Evolutionary conservation across 2,113 vertebrate genomes (phyloP), one percentile per base, ranked within the genome.

Genomic region (Mormyrus lacerda): DNA sequence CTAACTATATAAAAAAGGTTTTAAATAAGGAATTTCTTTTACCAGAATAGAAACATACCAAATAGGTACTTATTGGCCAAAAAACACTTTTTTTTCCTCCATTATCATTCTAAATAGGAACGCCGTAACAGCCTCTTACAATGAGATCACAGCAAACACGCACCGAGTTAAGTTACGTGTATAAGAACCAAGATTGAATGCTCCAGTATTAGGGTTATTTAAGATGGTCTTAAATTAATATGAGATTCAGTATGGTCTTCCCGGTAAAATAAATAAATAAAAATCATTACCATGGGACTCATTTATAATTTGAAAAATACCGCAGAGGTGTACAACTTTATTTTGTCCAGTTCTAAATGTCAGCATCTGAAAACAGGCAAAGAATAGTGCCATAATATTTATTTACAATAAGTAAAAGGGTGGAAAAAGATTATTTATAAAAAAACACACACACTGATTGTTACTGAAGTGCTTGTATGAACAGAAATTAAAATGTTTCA

Each of bases 401-500:
- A 44, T 61, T 89, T 45, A 89, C 24, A 69, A 15, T 85, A 45
- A 15, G 47, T 11, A 84, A 9, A 3, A 42, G 8, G 95, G 95
- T 53, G 51, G 96, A 96, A 96, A 96, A 96, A 96, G 90, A 65
- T 48, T 94, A 95, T 93, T 91, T 11, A 55, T 83, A 89, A 39
- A 42, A 42, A 85, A 45, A 90, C 89, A 85, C 88, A 89, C 91
- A 89, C 88, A 21, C 19, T 89, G 94, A 96, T 93, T 96, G 95
- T 94, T 95, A 96, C 94, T 94, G 94, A 93, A 96, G 96, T 95
- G 95, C 95, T 95, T 94, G 93, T 96, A 96, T 95, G 95, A 97
- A 96, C 96, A 97, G 96, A 98, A 98, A 99, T 98, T 97, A 97
- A 98, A 98, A 98, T 98, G 97, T 98, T 98, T 99, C 96, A 97